Percentiles rank a stretch among this genome's conserved stretches.
Evolutionary conservation across 2,888 invertebrate species (phyloP).

Genomic region (Drosophila tanythrix): DNA sequence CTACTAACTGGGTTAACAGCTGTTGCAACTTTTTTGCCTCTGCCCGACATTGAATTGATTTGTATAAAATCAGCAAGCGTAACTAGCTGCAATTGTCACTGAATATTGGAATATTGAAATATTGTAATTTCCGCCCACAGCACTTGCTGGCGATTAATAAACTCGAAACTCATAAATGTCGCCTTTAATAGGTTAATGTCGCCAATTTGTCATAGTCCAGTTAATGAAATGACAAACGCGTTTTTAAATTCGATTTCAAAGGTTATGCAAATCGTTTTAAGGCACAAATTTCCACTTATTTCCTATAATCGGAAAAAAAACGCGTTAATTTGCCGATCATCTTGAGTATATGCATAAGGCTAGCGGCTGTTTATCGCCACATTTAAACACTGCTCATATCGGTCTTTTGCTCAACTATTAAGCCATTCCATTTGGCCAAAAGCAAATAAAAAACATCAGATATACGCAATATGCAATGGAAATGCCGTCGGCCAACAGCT

Average conservation of each 20-base stretch:
- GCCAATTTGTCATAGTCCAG: conserved; percentile 36
- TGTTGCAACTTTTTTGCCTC: background rate
- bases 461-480: conserved; percentile 24
- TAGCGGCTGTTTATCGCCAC: conserved; percentile 4
- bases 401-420: background rate
- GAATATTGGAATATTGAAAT: background rate
- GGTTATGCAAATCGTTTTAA: conserved; percentile 42
- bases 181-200: conserved; percentile 9
- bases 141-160: background rate
- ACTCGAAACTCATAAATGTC: conserved; percentile 18
- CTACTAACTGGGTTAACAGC: conserved; percentile 1
- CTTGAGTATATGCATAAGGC: conserved; percentile 15
- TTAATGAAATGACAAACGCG: conserved; percentile 50
- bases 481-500: conserved; percentile 24
- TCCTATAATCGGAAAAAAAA: background rate
- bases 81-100: background rate
- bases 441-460: background rate
- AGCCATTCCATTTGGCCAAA: conserved; percentile 13
- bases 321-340: conserved; percentile 45
- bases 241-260: conserved; percentile 37
- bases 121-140: background rate
- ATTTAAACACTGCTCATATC: background rate
- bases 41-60: conserved; percentile 1
- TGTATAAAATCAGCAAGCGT: background rate
- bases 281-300: conserved; percentile 11